Evolutionary conservation across 2,888 invertebrate genomes (phyloP).

Genomic region (Plemyria rubiginata): DNA sequence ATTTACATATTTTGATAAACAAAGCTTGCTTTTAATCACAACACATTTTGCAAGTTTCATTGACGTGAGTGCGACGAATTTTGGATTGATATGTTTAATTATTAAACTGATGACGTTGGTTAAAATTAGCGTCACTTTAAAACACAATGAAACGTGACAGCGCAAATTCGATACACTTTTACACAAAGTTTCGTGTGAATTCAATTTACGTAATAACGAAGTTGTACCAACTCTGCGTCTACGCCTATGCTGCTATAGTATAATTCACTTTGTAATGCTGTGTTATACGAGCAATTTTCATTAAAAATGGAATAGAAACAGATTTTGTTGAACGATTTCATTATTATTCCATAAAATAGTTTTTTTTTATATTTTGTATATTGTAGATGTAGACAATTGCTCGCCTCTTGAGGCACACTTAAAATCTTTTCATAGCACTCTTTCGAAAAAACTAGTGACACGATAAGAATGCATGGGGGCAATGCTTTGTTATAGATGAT

Average conservation of each 20-base stretch:
- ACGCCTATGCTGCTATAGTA: conserved; percentile 54
- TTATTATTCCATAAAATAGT: too few species aligned
- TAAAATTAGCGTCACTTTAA: conserved; percentile 67
- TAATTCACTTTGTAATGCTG: conserved; percentile 34
- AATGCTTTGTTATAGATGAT: too few species aligned
- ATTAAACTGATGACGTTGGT: conserved; percentile 66
- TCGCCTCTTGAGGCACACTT: too few species aligned
- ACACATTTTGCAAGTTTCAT: conserved; percentile 63
- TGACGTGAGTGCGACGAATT: conserved; percentile 52
- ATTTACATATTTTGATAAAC: conserved; percentile 27
- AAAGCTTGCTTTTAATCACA: conserved; percentile 55
- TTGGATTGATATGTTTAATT: conserved; percentile 64
- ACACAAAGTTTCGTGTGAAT: conserved; percentile 70
- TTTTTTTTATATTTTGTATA: too few species aligned
- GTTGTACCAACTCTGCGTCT: conserved; percentile 61
- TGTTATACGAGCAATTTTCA: not conserved
- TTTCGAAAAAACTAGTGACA: too few species aligned
- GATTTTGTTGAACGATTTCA: too few species aligned
- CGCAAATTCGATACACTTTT: conserved; percentile 68
- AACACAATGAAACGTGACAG: conserved; percentile 71
- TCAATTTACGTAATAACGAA: conserved; percentile 61
- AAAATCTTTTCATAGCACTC: too few species aligned
- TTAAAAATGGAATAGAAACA: not conserved
- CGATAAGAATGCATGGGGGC: too few species aligned
- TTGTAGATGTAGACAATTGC: too few species aligned